Base-by-base conservation (phyloP, 2,888 invertebrate genomes). In the Tetramorium bicarinatum region DNA sequence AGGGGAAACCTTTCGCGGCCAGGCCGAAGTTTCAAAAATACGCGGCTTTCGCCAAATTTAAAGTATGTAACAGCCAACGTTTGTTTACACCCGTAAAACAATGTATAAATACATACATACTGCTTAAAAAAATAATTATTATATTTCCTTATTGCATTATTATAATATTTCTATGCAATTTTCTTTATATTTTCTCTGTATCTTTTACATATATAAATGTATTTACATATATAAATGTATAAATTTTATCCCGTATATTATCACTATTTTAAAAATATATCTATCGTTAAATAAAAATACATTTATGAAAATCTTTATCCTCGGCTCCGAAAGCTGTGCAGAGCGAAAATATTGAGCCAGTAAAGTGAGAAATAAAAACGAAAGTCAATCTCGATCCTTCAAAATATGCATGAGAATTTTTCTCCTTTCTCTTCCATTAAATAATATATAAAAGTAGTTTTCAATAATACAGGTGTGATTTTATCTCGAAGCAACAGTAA, bases 401-500 rank as follows among this genome's bases (percentile, higher is more conserved):
- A 25, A 34, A 34, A 47, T 74, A 54, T 74, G 41, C 25, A 66
- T 52, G 52, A 64, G 7, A 52, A 52, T 18, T n/a, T 49, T 25
- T 54, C 13, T 52, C n/a, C 3, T 61, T 64, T 11, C 13, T 34
- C 9, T 18, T 38, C 47, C 13, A 7, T 41, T 29, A 66, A 76
- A n/a, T 38, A n/a, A 66, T n/a, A 25, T 41, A 15, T 25, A 38
- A n/a, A n/a, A 77, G 15, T n/a, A 44, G 13, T 13, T 54, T 54
- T 54, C 41, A 67, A 54, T 66, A 67, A 52, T 49, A 49, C 13
- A 66, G 3, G 6, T 13, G 41, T 29, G 15, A 77, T 66, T 67
- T 66, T 41, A 0, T 62, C n/a, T n/a, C n/a, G 25, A 41, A 54
- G 25, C 18, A 41, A 38, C 15, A 49, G n/a, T 38, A 38, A 21